Percentiles rank a stretch among this genome's conserved stretches.
phyloP scores from a whole-genome alignment of 2,888 invertebrate species.

The Nemotelus nigrinus region DNA sequence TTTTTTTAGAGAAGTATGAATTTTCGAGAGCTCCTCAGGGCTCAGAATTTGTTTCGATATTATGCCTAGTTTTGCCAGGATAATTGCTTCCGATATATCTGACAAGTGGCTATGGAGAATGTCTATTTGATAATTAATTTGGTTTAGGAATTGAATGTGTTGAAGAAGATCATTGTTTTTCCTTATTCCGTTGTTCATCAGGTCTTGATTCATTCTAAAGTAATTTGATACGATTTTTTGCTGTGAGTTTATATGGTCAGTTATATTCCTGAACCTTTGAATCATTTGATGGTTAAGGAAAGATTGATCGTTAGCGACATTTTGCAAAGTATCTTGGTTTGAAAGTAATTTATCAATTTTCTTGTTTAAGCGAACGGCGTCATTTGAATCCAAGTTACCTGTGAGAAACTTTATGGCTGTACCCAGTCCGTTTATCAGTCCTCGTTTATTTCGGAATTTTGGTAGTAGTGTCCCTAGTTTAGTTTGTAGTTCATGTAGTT shows the following conservation, averaged over 20 bases:
- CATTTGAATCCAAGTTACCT: constrained; percentile 36
- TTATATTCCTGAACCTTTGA: constrained; percentile 28
- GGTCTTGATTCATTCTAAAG: not conserved
- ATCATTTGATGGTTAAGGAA: constrained; percentile 32
- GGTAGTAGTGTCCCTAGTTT: constrained; percentile 10
- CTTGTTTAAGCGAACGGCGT: constrained; percentile 13
- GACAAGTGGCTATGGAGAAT: constrained; percentile 32
- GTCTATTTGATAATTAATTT: constrained; percentile 34
- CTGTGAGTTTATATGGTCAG: constrained; percentile 35
- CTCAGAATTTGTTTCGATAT: constrained; percentile 45
- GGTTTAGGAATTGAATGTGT: constrained; percentile 27
- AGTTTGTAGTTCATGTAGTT: not conserved
- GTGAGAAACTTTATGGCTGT: constrained; percentile 30
- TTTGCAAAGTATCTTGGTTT: not conserved
- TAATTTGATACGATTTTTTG: constrained; percentile 30
- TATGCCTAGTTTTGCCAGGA: constrained; percentile 36
- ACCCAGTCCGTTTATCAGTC: constrained; percentile 30
- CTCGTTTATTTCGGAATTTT: constrained; percentile 3
- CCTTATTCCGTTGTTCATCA: constrained; percentile 2
- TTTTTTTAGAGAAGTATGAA: not conserved
- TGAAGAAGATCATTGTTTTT: not conserved
- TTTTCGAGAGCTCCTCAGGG: constrained; percentile 25
- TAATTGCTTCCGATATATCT: constrained; percentile 39
- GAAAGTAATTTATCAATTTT: constrained; percentile 12
- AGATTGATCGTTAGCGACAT: constrained; percentile 1